These are phyloP conservation scores for Tympanuchus pallidicinctus DNA, from an alignment of 2,113 vertebrate genomes.

Conservation along the genomic window DNA sequence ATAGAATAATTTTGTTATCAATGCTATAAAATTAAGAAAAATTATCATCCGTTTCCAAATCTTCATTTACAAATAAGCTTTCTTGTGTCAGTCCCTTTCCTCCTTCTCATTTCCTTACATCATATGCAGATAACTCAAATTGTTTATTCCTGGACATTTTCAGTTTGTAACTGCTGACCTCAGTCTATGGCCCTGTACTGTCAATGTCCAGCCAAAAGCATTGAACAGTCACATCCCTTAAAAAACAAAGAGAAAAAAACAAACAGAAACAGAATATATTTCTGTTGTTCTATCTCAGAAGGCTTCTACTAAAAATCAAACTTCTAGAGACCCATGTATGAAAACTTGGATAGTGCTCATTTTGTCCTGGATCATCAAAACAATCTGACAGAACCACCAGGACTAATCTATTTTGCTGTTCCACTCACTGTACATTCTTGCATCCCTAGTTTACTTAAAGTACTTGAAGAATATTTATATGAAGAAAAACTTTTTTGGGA, in stretches of 20 bases:
- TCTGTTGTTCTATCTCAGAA: not conserved
- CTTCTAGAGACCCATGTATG: rapidly evolving
- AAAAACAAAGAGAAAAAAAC: not conserved
- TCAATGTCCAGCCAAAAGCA: not conserved
- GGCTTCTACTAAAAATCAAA: not conserved
- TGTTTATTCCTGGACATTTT: not conserved
- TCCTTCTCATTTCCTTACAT: not conserved
- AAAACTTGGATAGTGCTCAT: not conserved
- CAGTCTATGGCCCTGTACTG: not conserved
- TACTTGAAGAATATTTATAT: not conserved
- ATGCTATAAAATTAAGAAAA: not conserved
- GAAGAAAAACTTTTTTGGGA: not conserved
- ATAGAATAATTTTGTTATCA: not conserved
- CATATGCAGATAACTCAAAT: not conserved
- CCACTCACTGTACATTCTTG: not conserved
- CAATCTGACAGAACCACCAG: not conserved
- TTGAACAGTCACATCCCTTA: not conserved
- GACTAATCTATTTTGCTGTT: not conserved
- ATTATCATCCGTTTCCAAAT: not conserved
- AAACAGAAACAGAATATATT: not conserved
- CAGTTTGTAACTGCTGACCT: not conserved
- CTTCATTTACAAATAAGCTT: not conserved
- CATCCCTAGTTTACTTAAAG: not conserved
- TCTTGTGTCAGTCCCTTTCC: not conserved
- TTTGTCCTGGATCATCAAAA: not conserved